Conservation (phyloP, 2,113 vertebrate genomes). For the Callorhinus ursinus region DNA sequence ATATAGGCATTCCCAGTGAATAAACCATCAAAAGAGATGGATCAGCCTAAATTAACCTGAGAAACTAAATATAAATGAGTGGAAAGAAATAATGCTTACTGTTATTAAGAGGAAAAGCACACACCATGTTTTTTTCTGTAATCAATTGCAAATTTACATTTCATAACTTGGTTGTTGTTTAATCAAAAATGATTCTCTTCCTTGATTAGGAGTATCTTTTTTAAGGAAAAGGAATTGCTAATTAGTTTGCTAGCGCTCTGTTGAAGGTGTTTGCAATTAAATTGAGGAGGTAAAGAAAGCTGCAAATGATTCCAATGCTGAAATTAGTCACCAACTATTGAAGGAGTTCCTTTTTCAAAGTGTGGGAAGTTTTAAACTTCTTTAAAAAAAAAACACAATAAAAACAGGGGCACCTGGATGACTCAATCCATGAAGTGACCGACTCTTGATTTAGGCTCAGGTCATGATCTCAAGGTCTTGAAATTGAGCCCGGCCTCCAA, state of each 20-base stretch:
- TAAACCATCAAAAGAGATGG: constrained; percentile 62
- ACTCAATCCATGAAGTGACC: not conserved
- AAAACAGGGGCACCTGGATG: not conserved
- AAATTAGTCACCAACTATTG: constrained; percentile 55
- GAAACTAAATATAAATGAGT: constrained; percentile 78
- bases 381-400: not conserved
- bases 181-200: constrained; percentile 81
- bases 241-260: constrained; percentile 74
- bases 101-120: constrained; percentile 75
- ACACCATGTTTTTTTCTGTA: constrained; percentile 72
- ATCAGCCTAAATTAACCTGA: constrained; percentile 51
- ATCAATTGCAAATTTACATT: constrained; percentile 83
- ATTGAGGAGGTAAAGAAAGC: constrained; percentile 70
- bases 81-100: constrained; percentile 68
- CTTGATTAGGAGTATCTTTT: constrained; percentile 74
- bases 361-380: constrained; percentile 32
- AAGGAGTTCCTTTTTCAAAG: constrained; percentile 48
- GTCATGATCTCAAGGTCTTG: not conserved
- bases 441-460: not conserved
- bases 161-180: constrained; percentile 78
- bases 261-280: constrained; percentile 79
- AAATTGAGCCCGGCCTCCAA: not conserved
- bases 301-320: constrained; percentile 65
- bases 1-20: constrained; percentile 59
- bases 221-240: constrained; percentile 78